A percentile compares a stretch with the other conserved stretches of the same genome.
These are phyloP conservation scores for Incurvaria masculella DNA, from an alignment of 2,888 invertebrate species.

Conservation along the genomic window DNA sequence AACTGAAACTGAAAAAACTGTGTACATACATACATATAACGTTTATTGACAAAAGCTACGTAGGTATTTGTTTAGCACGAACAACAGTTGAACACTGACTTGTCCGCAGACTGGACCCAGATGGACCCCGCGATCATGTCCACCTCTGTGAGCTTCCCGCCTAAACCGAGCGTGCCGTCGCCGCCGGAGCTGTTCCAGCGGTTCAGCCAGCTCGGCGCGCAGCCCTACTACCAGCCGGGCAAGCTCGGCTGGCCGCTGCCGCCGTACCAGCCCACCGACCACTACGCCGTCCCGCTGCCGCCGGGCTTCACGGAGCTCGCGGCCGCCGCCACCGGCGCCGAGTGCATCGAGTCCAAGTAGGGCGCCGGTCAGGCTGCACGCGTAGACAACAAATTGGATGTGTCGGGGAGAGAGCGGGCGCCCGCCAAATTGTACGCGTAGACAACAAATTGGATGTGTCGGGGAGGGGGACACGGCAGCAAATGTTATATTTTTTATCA, in stretches of 20 bases:
- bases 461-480: slow-evolving; percentile 1
- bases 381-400: neutral
- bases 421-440: no score
- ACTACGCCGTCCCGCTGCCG: slow-evolving; percentile 33
- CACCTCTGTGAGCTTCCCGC: slow-evolving; percentile 60
- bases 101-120: slow-evolving; percentile 81
- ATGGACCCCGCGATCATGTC: slow-evolving; percentile 92
- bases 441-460: no score
- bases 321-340: slow-evolving; percentile 40
- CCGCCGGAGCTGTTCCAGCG: slow-evolving; percentile 43
- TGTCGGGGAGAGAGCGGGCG: no score
- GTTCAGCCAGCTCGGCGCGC: slow-evolving; percentile 35
- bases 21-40: no score
- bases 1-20: no score
- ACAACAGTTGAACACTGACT: no score
- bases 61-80: no score
- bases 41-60: no score
- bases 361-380: no score
- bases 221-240: slow-evolving; percentile 21
- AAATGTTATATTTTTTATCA: slow-evolving; percentile 29
- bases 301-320: slow-evolving; percentile 33
- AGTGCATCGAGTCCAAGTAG: slow-evolving; percentile 55
- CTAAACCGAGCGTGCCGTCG: slow-evolving; percentile 19
- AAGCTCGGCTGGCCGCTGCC: slow-evolving; percentile 9
- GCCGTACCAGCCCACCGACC: slow-evolving; percentile 23